A percentile compares a stretch with the other conserved stretches of the same genome.
phyloP scores from a whole-genome alignment of 2,888 invertebrate genomes.

The Caenorhabditis uteleia region DNA sequence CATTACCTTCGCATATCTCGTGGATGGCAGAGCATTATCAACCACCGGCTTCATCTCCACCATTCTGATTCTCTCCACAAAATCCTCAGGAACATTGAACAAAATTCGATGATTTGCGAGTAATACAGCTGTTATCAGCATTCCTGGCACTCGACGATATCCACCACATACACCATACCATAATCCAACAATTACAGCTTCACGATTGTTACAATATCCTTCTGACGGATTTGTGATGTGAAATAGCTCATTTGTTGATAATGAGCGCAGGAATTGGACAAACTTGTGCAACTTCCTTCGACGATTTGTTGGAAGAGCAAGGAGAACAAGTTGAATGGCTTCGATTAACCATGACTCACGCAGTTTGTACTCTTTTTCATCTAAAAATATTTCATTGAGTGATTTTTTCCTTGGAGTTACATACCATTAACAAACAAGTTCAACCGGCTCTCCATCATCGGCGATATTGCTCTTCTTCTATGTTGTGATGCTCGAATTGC shows the following conservation, averaged over 20 bases:
- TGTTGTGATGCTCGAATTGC: slow-evolving; percentile 24
- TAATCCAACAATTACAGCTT: slow-evolving; percentile 26
- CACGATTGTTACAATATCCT: slow-evolving; percentile 24
- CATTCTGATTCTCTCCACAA: slow-evolving; percentile 6
- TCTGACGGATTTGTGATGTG: slow-evolving; percentile 23
- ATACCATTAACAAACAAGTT: too few species aligned
- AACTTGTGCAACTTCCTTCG: slow-evolving; percentile 33
- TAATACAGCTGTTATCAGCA: slow-evolving; percentile 20
- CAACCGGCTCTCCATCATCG: too few species aligned
- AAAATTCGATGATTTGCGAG: slow-evolving; percentile 24
- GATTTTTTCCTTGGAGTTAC: too few species aligned
- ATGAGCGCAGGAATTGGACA: slow-evolving; percentile 19
- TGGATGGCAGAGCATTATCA: not conserved
- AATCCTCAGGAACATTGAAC: slow-evolving; percentile 14
- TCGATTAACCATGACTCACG: slow-evolving; percentile 29
- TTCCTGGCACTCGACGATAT: slow-evolving; percentile 12
- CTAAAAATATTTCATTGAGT: slow-evolving; percentile 10
- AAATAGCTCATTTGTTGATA: slow-evolving; percentile 27
- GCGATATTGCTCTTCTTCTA: slow-evolving; percentile 19
- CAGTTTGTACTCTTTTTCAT: slow-evolving; percentile 23
- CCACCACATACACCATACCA: slow-evolving; percentile 25
- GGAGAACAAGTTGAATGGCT: slow-evolving; percentile 16
- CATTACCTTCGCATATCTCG: slow-evolving; percentile 2
- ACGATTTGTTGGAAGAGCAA: slow-evolving; percentile 21
- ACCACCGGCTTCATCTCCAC: not conserved